Evolutionary conservation across 2,113 vertebrate genomes (phyloP).

Genomic region (Erinaceus europaeus): DNA sequence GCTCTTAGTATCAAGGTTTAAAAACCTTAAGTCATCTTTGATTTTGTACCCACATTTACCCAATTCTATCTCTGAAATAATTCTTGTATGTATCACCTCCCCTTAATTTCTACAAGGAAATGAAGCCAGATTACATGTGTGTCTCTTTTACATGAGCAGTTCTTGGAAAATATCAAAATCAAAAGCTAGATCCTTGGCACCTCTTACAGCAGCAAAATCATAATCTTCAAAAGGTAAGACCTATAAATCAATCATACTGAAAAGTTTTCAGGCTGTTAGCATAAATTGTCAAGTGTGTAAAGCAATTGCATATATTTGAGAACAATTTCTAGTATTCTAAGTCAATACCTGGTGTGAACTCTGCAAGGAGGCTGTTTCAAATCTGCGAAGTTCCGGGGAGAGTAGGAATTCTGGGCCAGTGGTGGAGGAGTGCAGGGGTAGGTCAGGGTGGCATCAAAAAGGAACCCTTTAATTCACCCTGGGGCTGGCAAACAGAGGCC

Average conservation of each 20-base stretch:
- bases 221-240: neutral
- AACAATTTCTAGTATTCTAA: neutral
- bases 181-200: neutral
- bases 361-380: no score
- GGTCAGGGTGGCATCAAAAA: no score
- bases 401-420: no score
- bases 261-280: neutral
- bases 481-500: no score
- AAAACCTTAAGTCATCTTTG: neutral
- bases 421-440: no score
- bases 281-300: neutral
- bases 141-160: neutral
- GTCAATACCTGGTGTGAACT: neutral
- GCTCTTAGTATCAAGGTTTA: neutral
- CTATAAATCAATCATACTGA: neutral
- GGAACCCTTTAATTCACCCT: no score
- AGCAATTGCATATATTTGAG: neutral
- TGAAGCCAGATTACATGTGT: neutral
- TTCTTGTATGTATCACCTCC: neutral
- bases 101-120: neutral
- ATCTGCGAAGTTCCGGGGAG: no score
- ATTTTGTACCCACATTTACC: neutral
- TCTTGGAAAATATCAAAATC: neutral
- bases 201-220: neutral
- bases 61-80: neutral